Conservation (phyloP, 2,797 vertebrate species). For the Galago senegalensis region DNA sequence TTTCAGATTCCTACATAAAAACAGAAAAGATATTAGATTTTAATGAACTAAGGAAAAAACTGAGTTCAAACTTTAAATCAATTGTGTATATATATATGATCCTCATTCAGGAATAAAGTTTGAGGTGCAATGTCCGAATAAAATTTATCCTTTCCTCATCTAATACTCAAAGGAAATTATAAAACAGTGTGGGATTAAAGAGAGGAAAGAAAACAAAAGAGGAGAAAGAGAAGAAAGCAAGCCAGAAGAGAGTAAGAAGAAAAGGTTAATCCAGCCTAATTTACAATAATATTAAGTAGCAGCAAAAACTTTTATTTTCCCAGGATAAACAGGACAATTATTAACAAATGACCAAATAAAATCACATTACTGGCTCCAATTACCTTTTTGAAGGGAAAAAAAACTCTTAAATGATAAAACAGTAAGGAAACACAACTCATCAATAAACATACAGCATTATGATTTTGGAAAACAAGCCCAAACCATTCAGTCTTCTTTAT, state of each 20-base stretch:
- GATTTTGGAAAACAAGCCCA: background rate
- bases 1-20: background rate
- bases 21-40: conserved; percentile 16
- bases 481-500: background rate
- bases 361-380: conserved; percentile 40
- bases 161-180: conserved; percentile 34
- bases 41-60: conserved; percentile 38
- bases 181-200: background rate
- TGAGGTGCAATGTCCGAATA: conserved; percentile 10
- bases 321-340: conserved; percentile 50
- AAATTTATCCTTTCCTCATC: conserved; percentile 48
- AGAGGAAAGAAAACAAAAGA: background rate
- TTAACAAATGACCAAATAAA: conserved; percentile 69
- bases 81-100: background rate
- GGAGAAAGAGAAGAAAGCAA: conserved; percentile 19
- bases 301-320: conserved; percentile 59
- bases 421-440: conserved; percentile 8
- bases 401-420: background rate
- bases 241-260: background rate
- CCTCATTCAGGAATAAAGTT: conserved; percentile 49
- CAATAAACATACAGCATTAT: background rate
- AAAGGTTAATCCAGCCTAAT: conserved; percentile 12
- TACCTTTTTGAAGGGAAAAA: background rate
- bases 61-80: conserved; percentile 55
- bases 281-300: conserved; percentile 42